These are phyloP conservation scores for Rachycentron canadum DNA, from an alignment of 2,797 vertebrate genomes.

Conservation along the genomic window DNA sequence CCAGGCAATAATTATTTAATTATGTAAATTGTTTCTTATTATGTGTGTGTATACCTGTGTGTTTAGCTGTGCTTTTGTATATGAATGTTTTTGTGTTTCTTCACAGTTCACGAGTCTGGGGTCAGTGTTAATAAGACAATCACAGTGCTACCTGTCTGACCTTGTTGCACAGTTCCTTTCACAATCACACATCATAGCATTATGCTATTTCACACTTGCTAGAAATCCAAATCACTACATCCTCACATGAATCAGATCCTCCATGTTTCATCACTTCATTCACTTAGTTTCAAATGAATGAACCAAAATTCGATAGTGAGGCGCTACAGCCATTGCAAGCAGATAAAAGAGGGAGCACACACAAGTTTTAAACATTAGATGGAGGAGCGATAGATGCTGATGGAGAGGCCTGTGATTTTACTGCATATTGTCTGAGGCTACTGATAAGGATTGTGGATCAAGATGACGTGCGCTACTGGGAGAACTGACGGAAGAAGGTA, in stretches of 20 bases:
- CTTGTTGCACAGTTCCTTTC: slow-evolving; percentile 53
- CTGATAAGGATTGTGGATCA: slow-evolving; percentile 44
- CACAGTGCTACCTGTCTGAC: slow-evolving; percentile 87
- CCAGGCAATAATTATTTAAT: slow-evolving; percentile 39
- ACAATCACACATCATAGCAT: slow-evolving; percentile 12
- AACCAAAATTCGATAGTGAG: slow-evolving; percentile 33
- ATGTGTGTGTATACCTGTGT: slow-evolving; percentile 16
- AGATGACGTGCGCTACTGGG: slow-evolving; percentile 60
- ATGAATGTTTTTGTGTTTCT: slow-evolving; percentile 66
- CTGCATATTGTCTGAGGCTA: slow-evolving; percentile 76
- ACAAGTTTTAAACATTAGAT: slow-evolving; percentile 18
- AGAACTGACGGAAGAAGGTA: slow-evolving; percentile 42
- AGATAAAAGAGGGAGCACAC: slow-evolving; percentile 38
- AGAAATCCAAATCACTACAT: slow-evolving; percentile 19
- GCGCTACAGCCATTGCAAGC: slow-evolving; percentile 56
- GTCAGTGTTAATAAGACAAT: slow-evolving; percentile 83
- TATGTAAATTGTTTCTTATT: slow-evolving; percentile 39
- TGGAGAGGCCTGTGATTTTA: slow-evolving; percentile 57
- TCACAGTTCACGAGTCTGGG: slow-evolving; percentile 87
- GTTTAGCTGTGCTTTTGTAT: slow-evolving; percentile 56
- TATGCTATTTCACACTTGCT: slow-evolving; percentile 1
- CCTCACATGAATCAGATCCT: slow-evolving; percentile 28
- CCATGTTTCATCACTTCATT: slow-evolving; percentile 20
- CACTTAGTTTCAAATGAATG: slow-evolving; percentile 25
- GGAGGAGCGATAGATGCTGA: slow-evolving; percentile 38